phyloP scores from a whole-genome alignment of 2,888 invertebrate genomes.

The Eustalomyia histrio region DNA sequence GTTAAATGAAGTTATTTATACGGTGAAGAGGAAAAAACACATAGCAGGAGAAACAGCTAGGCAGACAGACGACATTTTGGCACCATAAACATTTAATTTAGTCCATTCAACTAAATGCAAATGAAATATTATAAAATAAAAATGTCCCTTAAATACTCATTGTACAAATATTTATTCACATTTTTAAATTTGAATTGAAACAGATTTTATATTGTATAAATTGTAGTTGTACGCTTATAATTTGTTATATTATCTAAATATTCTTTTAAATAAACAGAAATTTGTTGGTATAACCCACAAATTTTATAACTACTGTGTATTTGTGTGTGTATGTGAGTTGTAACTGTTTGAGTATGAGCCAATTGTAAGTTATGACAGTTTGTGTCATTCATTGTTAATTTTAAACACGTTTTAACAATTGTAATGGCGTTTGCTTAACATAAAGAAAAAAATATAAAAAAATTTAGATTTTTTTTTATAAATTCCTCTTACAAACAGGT shows the following conservation, averaged over 20 bases:
- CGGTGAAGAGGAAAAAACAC: background rate
- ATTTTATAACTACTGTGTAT: background rate
- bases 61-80: slow-evolving; percentile 61
- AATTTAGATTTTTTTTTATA: slow-evolving; percentile 16
- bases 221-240: background rate
- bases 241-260: background rate
- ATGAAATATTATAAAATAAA: slow-evolving; percentile 38
- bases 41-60: slow-evolving; percentile 1
- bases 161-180: slow-evolving; percentile 11
- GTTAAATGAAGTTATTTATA: slow-evolving; percentile 65
- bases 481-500: background rate
- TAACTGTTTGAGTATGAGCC: no score
- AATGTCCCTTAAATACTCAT: slow-evolving; percentile 16
- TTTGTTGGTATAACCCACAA: slow-evolving; percentile 51
- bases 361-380: slow-evolving; percentile 5
- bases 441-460: background rate
- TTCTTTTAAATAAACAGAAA: background rate
- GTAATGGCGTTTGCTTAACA: slow-evolving; percentile 49
- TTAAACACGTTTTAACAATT: slow-evolving; percentile 56
- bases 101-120: slow-evolving; percentile 55
- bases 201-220: slow-evolving; percentile 39
- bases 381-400: slow-evolving; percentile 38
- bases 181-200: slow-evolving; percentile 43
- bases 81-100: slow-evolving; percentile 65
- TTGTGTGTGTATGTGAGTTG: no score